Evolutionary conservation across 2,797 vertebrate genomes (phyloP).

Genomic region (Lepus townsendii): DNA sequence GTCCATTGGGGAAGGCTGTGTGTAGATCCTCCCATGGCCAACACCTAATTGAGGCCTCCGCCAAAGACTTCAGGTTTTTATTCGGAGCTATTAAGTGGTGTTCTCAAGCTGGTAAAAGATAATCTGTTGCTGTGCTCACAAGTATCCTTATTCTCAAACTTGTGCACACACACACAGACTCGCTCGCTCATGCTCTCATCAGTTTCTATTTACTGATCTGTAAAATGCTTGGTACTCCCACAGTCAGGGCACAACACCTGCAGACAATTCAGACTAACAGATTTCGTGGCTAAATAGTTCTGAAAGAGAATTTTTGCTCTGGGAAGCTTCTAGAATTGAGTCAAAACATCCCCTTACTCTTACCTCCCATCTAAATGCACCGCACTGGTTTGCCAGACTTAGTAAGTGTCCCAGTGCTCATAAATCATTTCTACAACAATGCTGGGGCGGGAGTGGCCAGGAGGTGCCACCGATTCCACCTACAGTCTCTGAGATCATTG

Average conservation of each 20-base stretch:
- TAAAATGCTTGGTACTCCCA: neutral
- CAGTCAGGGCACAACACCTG: neutral
- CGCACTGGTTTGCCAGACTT: neutral
- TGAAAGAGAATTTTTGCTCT: neutral
- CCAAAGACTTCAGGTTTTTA: neutral
- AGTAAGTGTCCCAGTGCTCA: neutral
- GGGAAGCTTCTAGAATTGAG: neutral
- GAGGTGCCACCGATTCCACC: neutral
- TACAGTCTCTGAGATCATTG: neutral
- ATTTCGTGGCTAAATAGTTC: neutral
- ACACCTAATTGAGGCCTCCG: neutral
- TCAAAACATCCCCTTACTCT: neutral
- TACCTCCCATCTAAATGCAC: neutral
- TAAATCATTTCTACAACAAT: neutral
- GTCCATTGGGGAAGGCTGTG: too few relatives aligned
- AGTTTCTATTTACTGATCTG: neutral
- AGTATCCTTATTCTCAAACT: too few relatives aligned
- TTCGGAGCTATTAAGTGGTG: neutral
- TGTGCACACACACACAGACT: too few relatives aligned
- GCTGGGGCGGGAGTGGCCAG: neutral
- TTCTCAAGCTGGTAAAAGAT: neutral
- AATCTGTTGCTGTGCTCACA: neutral
- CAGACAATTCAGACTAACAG: neutral
- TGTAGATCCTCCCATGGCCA: too few relatives aligned
- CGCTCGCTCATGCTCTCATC: neutral